phyloP scores from a whole-genome alignment of 2,113 vertebrate species.

The Megaceryle torquata region DNA sequence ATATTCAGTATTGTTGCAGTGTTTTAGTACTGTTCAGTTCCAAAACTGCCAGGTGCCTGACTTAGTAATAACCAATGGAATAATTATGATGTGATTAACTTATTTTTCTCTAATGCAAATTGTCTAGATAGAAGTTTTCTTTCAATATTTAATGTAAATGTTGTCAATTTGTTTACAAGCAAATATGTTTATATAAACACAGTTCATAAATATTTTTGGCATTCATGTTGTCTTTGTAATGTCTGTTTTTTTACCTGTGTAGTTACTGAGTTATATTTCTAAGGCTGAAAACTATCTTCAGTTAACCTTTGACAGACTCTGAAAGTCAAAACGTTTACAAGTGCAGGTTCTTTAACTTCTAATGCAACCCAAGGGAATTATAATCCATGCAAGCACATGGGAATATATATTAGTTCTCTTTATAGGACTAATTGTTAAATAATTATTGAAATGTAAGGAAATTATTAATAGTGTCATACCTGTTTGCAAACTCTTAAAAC shows the following conservation, averaged over 20 bases:
- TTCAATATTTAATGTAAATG: not conserved
- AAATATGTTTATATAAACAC: slow-evolving; percentile 46
- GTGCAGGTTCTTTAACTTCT: not conserved
- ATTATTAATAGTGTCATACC: not conserved
- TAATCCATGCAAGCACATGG: no score
- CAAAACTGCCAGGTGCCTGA: slow-evolving; percentile 8
- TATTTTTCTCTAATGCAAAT: not conserved
- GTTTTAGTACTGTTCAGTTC: not conserved
- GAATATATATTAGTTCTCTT: not conserved
- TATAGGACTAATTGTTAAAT: not conserved
- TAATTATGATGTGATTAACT: not conserved
- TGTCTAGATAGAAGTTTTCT: not conserved
- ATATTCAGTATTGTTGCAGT: not conserved
- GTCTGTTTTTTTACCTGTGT: not conserved
- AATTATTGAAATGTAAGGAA: not conserved
- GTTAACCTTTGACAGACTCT: not conserved
- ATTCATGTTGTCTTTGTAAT: not conserved
- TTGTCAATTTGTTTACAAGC: slow-evolving; percentile 24
- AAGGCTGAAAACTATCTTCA: not conserved
- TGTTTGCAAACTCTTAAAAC: not conserved
- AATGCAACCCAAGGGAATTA: not conserved
- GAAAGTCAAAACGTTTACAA: not conserved
- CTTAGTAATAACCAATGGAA: not conserved
- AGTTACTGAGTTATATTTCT: not conserved
- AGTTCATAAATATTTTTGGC: slow-evolving; percentile 21